phyloP scores from a whole-genome alignment of 2,113 vertebrate genomes.

The Macquaria ambigua region DNA sequence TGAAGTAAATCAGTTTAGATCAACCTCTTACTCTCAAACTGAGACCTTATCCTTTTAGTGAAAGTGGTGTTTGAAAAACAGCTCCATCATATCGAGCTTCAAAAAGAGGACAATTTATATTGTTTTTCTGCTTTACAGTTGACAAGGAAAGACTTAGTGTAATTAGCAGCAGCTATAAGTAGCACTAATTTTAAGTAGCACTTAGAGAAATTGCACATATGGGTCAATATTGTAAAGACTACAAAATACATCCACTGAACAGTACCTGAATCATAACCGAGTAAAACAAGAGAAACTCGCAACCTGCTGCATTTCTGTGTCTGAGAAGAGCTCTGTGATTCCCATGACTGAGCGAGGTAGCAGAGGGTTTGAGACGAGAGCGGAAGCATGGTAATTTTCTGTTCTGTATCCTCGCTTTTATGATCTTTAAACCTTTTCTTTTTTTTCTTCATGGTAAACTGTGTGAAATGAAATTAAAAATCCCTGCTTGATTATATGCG shows the following conservation, averaged over 20 bases:
- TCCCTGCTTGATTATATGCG: constrained; percentile 76
- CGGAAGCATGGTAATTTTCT: constrained; percentile 38
- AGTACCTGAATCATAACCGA: constrained; percentile 50
- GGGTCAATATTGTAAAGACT: constrained; percentile 60
- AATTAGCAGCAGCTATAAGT: constrained; percentile 50
- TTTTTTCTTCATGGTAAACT: constrained; percentile 69
- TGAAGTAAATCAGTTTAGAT: constrained; percentile 4
- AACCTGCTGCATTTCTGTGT: constrained; percentile 58
- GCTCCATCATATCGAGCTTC: constrained; percentile 41
- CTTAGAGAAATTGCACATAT: constrained; percentile 68
- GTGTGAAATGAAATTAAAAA: constrained; percentile 84
- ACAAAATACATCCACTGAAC: constrained; percentile 47
- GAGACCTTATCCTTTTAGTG: constrained; percentile 24
- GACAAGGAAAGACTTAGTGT: constrained; percentile 54
- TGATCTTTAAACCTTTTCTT: constrained; percentile 61
- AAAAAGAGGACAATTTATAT: constrained; percentile 38
- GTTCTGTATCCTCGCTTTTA: constrained; percentile 55
- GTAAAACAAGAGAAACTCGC: constrained; percentile 44
- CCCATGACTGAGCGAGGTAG: constrained; percentile 50
- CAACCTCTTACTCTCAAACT: background rate
- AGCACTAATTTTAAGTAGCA: constrained; percentile 57
- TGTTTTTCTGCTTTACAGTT: constrained; percentile 41
- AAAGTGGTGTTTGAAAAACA: constrained; percentile 55
- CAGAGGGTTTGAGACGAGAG: constrained; percentile 43
- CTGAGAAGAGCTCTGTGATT: constrained; percentile 45